Evolutionary conservation across 1,140 invertebrate genomes (phyloP), one percentile per base, ranked within the genome.

Genomic region (Trypoxylus dichotomus): DNA sequence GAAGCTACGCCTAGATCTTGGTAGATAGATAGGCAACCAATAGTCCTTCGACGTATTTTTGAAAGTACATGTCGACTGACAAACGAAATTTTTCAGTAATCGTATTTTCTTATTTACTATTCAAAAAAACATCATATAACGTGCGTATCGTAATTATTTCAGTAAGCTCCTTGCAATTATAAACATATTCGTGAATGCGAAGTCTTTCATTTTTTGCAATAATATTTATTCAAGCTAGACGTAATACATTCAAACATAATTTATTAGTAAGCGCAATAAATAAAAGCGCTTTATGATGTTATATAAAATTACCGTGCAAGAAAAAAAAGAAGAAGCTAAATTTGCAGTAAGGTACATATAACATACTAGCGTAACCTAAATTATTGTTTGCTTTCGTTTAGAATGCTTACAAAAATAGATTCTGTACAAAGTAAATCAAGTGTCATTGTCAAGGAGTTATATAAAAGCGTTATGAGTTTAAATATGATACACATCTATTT

Each of bases 371-470:
- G 10, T 37, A 37, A 37, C 32, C 32, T 8, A 8, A 37, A 54
- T 75, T 75, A 21, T 37, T 2, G 43, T 72, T 29, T 37, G 32
- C 32, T 37, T 37, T 37, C 32, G 32, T 37, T 5, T 5, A 76
- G 75, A 60, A 71, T 54, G 24, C 42, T 54, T 32, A 76, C 32
- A 76, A 54, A 76, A 68, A 37, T 77, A 42, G 27, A 68, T 47
- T 60, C 75, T 29, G 63, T 47, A 6, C 19, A 32, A 75, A 54
- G 25, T 42, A 43, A 27, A 37, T 25, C 47, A 19, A 43, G 29
- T n/a, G 47, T 5, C 74, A 54, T 54, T 75, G 58, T 54, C 73
- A 74, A 19, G n/a, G 24, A 27, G 73, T 74, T 74, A 37, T 76
- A 76, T 63, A 63, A 76, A 76, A 60, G 75, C 41, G 75, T 29